A percentile compares a stretch with the other conserved stretches of the same genome.
phyloP scores from a whole-genome alignment of 2,113 vertebrate species.

The Eurystomus gularis region DNA sequence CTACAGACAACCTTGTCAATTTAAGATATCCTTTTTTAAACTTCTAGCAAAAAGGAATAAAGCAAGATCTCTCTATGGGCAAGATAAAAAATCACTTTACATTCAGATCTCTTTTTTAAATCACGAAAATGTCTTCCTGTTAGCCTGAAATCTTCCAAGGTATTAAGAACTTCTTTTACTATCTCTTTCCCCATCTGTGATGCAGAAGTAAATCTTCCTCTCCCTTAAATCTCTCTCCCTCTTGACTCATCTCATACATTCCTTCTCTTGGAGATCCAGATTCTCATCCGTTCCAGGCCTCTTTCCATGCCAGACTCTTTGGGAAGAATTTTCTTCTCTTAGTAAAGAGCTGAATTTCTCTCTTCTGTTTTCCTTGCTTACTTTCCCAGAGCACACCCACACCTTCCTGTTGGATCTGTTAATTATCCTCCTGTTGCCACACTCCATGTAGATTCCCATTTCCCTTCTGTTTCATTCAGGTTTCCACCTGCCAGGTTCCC shows the following conservation, averaged over 20 bases:
- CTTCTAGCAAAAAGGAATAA: not conserved
- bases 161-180: not conserved
- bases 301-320: constrained; percentile 2
- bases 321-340: not conserved
- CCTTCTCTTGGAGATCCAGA: constrained; percentile 6
- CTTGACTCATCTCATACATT: constrained; percentile 36
- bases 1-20: not conserved
- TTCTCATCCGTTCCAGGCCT: constrained; percentile 29
- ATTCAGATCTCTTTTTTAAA: not conserved
- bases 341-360: not conserved
- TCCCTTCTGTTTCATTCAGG: not conserved
- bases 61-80: not conserved
- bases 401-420: not conserved
- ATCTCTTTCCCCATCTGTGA: constrained; percentile 21
- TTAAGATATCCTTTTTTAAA: not conserved
- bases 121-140: not conserved
- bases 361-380: not conserved
- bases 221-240: constrained; percentile 6
- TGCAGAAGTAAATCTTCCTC: constrained; percentile 18
- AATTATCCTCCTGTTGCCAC: not conserved
- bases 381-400: not conserved
- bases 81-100: not conserved
- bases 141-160: not conserved
- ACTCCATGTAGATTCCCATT: not conserved
- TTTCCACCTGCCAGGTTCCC: not conserved